Percentiles rank a stretch among this genome's conserved stretches.
Evolutionary conservation across 2,113 vertebrate species (phyloP).

Genomic region (Chlamydotis undulata): DNA sequence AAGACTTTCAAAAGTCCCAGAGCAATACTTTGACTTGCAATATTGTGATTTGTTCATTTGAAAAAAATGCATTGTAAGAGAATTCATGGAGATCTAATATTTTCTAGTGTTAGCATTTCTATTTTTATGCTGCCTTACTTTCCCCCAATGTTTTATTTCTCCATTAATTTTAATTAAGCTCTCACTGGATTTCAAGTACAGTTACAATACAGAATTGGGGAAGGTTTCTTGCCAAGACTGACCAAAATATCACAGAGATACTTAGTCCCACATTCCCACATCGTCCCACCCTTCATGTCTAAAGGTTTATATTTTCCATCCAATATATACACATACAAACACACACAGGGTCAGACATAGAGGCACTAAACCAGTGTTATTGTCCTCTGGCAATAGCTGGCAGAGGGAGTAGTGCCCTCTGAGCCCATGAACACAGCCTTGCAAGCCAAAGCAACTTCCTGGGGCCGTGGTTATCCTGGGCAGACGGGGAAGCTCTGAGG

Average conservation of each 20-base stretch:
- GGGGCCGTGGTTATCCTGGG: not conserved
- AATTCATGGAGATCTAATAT: not conserved
- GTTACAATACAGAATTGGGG: not conserved
- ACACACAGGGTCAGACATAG: not conserved
- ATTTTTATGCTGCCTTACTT: slow-evolving; percentile 18
- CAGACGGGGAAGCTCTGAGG: not conserved
- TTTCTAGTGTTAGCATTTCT: slow-evolving; percentile 8
- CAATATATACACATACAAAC: not conserved
- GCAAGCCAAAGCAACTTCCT: not conserved
- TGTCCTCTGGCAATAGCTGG: not conserved
- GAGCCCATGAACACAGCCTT: accelerated
- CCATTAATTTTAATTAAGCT: slow-evolving; percentile 27
- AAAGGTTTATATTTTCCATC: not conserved
- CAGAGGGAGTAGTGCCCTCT: not conserved
- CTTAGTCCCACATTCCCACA: not conserved
- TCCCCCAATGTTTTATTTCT: not conserved
- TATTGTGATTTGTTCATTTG: not conserved
- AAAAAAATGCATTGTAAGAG: not conserved
- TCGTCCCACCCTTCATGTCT: not conserved
- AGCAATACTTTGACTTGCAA: not conserved
- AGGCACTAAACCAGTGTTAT: not conserved
- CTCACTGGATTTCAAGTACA: not conserved
- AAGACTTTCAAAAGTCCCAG: not conserved
- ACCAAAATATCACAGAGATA: not conserved
- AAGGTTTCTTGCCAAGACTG: not conserved